Evolutionary conservation across 2,888 invertebrate genomes (phyloP).

Genomic region (Drosophila leonis): DNA sequence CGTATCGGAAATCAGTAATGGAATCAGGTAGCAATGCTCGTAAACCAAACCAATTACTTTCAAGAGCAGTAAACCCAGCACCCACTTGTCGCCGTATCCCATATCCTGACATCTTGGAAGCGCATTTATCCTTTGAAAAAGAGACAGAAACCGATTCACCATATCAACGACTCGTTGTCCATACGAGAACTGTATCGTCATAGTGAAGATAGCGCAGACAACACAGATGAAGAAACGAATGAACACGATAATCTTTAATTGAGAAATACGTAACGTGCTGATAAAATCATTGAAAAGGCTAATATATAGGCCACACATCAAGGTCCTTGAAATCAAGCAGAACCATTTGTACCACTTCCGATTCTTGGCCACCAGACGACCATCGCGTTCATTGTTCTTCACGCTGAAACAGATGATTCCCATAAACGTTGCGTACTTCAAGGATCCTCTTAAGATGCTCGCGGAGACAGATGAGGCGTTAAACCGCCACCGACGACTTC

Average conservation of each 20-base stretch:
- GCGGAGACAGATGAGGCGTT: slow-evolving; percentile 43
- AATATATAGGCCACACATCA: not conserved
- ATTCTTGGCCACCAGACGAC: slow-evolving; percentile 30
- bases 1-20: not conserved
- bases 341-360: slow-evolving; percentile 41
- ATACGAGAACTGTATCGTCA: slow-evolving; percentile 44
- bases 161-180: slow-evolving; percentile 39
- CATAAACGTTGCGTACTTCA: slow-evolving; percentile 51
- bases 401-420: slow-evolving; percentile 53
- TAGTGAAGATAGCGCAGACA: slow-evolving; percentile 33
- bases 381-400: slow-evolving; percentile 10
- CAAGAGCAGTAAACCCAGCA: slow-evolving; percentile 45
- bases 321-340: slow-evolving; percentile 37
- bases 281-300: not conserved
- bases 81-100: slow-evolving; percentile 47
- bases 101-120: slow-evolving; percentile 19
- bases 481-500: slow-evolving; percentile 21
- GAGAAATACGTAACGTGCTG: not conserved
- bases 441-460: slow-evolving; percentile 24
- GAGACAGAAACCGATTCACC: slow-evolving; percentile 46
- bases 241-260: slow-evolving; percentile 4
- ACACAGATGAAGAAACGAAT: slow-evolving; percentile 17
- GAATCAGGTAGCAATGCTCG: slow-evolving; percentile 24
- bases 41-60: slow-evolving; percentile 36
- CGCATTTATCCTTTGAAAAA: slow-evolving; percentile 45